Conservation (phyloP, 53 echinoderm and acorn worm genomes). For the Crossaster papposus region DNA sequence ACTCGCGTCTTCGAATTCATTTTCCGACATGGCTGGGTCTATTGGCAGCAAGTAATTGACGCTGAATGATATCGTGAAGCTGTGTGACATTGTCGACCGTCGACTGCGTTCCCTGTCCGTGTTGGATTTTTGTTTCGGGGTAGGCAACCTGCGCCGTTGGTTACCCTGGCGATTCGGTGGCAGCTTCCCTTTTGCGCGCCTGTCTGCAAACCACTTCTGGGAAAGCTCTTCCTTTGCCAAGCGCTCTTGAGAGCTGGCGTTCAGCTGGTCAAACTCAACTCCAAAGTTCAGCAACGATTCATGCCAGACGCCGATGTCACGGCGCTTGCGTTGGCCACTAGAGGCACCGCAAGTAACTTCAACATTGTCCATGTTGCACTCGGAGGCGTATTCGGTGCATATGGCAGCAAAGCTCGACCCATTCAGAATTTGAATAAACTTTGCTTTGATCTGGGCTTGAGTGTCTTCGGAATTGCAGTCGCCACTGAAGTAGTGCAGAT, state of each 20-base stretch:
- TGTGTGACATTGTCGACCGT: not conserved
- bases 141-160: not conserved
- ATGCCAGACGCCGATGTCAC: conserved; percentile 5
- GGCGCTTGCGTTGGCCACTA: not conserved
- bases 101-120: not conserved
- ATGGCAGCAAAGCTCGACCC: conserved; percentile 23
- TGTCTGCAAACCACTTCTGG: conserved; percentile 37
- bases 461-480: conserved; percentile 60
- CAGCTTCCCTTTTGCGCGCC: conserved; percentile 16
- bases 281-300: not conserved
- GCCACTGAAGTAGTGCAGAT: conserved; percentile 76
- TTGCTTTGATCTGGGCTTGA: conserved; percentile 56
- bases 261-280: not conserved
- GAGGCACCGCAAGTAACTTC: conserved; percentile 69
- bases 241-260: not conserved
- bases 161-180: not conserved
- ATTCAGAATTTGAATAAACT: conserved; percentile 54
- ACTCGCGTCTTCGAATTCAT: conserved; percentile 24
- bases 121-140: not conserved
- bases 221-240: not conserved
- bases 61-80: conserved; percentile 15
- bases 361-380: conserved; percentile 74
- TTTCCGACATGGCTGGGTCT: not conserved
- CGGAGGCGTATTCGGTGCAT: conserved; percentile 49
- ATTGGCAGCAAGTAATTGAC: not conserved